phyloP scores from a whole-genome alignment of 92 coral and sea anemone species.

The Micromussa lordhowensis region DNA sequence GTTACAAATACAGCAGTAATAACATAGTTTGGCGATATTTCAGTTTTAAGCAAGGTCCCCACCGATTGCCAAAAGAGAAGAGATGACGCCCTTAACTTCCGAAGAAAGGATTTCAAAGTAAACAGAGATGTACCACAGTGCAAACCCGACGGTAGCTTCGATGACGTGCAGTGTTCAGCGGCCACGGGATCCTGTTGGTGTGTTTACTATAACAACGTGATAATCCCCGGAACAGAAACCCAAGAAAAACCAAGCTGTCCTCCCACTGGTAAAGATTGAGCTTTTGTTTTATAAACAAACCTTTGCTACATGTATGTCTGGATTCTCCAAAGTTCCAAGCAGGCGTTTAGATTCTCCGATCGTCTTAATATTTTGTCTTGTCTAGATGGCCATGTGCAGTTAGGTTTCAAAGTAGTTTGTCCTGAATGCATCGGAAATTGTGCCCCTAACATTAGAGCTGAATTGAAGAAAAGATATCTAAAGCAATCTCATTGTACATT shows the following conservation, averaged over 20 bases:
- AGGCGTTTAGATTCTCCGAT: no score
- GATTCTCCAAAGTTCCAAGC: no score
- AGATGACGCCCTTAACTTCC: conserved; percentile 64
- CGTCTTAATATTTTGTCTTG: no score
- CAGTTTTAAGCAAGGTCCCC: conserved; percentile 52
- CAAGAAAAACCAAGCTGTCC: conserved; percentile 76
- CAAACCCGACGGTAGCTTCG: conserved; percentile 82
- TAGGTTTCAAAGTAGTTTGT: no score
- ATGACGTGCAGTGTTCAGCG: conserved; percentile 78
- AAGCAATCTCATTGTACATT: no score
- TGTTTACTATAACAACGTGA: conserved; percentile 76
- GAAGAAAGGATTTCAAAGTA: conserved; percentile 19
- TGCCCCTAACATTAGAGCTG: no score
- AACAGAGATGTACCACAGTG: conserved; percentile 72
- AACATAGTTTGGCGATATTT: background rate
- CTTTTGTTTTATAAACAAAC: background rate
- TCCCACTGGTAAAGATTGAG: conserved; percentile 44
- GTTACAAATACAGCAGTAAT: background rate
- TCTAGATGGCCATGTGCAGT: no score
- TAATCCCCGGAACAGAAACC: conserved; percentile 69
- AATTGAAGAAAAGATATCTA: no score
- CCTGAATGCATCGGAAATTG: no score
- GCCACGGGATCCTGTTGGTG: conserved; percentile 89
- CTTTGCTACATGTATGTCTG: background rate
- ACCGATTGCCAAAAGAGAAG: conserved; percentile 69